phyloP scores from a whole-genome alignment of 1,140 invertebrate species.

The Micrasema minimum region DNA sequence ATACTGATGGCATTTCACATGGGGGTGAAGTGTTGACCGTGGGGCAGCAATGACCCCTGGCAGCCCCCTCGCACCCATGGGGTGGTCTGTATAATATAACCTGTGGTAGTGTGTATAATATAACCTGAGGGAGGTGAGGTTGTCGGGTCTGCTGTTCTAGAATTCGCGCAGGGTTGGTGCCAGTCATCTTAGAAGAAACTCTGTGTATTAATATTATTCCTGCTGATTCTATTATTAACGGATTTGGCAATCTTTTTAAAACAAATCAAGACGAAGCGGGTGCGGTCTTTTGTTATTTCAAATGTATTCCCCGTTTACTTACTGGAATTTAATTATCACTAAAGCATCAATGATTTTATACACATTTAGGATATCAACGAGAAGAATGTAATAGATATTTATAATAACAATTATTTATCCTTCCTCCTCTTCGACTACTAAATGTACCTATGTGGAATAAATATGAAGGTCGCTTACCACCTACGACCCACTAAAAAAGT shows the following conservation, averaged over 20 bases:
- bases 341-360: not conserved
- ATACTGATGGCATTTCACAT: slow-evolving; percentile 39
- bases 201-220: not conserved
- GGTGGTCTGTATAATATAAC: too few relatives aligned
- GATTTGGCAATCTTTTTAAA: not conserved
- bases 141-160: not conserved
- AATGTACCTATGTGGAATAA: too few relatives aligned
- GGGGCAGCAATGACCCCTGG: slow-evolving; percentile 44
- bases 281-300: not conserved
- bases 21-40: slow-evolving; percentile 17
- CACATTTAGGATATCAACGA: too few relatives aligned
- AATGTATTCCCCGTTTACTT: not conserved
- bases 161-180: slow-evolving; percentile 4
- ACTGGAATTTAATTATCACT: not conserved
- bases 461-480: too few relatives aligned
- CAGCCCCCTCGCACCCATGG: not conserved
- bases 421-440: too few relatives aligned
- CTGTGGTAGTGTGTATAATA: too few relatives aligned
- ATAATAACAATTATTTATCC: too few relatives aligned
- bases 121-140: slow-evolving; percentile 1
- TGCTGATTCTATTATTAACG: not conserved
- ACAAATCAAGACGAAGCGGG: not conserved
- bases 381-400: too few relatives aligned
- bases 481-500: too few relatives aligned
- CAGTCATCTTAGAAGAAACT: not conserved